Conservation (phyloP, 2,888 invertebrate genomes). For the Chloroclystis v-ata region DNA sequence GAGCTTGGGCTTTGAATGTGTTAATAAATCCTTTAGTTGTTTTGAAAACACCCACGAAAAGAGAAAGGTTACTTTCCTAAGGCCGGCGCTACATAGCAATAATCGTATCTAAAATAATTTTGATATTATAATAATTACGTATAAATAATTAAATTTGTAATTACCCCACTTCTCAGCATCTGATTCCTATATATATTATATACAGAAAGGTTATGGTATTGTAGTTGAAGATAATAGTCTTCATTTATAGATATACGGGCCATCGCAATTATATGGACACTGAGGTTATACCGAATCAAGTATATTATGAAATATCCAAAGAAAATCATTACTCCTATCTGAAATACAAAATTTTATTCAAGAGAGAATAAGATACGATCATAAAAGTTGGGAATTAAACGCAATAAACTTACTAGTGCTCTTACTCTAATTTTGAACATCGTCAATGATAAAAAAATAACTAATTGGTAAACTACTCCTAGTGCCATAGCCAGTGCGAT, state of each 20-base stretch:
- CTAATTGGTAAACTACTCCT: too few species aligned
- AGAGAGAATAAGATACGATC: neutral
- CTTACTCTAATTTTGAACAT: slow-evolving; percentile 49
- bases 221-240: slow-evolving; percentile 1
- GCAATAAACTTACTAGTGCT: neutral
- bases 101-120: too few species aligned
- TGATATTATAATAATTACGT: too few species aligned
- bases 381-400: neutral
- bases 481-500: too few species aligned
- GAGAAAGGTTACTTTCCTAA: too few species aligned
- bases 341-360: neutral
- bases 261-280: slow-evolving; percentile 70
- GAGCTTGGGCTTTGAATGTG: too few species aligned
- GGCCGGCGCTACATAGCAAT: too few species aligned
- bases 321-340: slow-evolving; percentile 77
- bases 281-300: slow-evolving; percentile 62
- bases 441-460: slow-evolving; percentile 26
- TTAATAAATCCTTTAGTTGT: too few species aligned
- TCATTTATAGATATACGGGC: slow-evolving; percentile 43
- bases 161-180: slow-evolving; percentile 9
- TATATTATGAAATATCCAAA: slow-evolving; percentile 72
- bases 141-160: neutral
- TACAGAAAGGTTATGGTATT: neutral
- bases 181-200: neutral
- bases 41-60: too few species aligned